Percentiles rank a stretch among this genome's conserved stretches.
Conservation (phyloP, 2,113 vertebrate species). For the Myiozetetes cayanensis region DNA sequence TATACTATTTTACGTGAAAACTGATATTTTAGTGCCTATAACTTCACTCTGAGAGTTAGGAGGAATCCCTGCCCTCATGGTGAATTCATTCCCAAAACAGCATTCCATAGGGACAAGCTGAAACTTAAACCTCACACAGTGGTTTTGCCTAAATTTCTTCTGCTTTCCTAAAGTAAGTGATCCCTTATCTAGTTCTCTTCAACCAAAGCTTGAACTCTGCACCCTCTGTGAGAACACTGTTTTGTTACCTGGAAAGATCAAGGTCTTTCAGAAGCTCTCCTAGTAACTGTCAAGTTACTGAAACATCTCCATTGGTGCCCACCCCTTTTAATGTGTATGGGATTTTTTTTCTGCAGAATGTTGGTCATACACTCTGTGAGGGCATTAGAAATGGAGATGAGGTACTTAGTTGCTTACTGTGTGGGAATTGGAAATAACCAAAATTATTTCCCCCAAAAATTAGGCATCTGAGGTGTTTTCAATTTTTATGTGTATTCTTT, state of each 20-base stretch:
- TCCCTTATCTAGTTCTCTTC: neutral
- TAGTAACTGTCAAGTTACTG: neutral
- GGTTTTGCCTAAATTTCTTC: neutral
- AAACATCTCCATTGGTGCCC: neutral
- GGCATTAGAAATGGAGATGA: neutral
- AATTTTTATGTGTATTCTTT: neutral
- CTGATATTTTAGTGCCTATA: slow-evolving; percentile 7
- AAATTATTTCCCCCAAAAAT: neutral
- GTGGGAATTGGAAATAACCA: neutral
- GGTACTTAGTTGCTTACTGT: neutral
- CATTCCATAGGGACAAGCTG: neutral
- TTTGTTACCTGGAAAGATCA: neutral
- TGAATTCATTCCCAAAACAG: neutral
- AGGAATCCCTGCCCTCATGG: neutral
- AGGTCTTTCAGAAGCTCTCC: neutral
- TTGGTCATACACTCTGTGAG: neutral
- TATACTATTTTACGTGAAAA: neutral
- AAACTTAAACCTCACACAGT: neutral
- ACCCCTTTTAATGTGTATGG: neutral
- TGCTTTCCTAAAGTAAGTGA: neutral
- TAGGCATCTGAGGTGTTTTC: neutral
- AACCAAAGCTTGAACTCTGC: neutral
- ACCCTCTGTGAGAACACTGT: neutral
- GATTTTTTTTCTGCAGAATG: neutral
- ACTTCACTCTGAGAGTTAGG: neutral